phyloP scores from a whole-genome alignment of 2,113 vertebrate genomes.

The Bombycilla garrulus region DNA sequence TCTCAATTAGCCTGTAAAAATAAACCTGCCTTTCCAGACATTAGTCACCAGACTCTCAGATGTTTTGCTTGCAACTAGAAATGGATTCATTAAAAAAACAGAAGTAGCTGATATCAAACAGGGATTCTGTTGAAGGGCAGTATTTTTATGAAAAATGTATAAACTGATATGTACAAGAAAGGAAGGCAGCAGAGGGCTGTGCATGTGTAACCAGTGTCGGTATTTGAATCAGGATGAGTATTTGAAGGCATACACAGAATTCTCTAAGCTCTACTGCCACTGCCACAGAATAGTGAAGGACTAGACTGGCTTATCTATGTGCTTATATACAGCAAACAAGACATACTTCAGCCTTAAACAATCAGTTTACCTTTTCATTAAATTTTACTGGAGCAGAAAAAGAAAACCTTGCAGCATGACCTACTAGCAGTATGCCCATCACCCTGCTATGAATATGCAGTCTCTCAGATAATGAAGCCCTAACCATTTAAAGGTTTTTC shows the following conservation, averaged over 20 bases:
- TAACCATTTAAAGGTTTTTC: not conserved
- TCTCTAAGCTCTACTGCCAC: not conserved
- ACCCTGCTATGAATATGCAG: not conserved
- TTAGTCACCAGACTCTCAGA: not conserved
- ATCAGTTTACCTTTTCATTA: not conserved
- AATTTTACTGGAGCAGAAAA: not conserved
- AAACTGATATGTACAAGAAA: not conserved
- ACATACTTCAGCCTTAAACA: not conserved
- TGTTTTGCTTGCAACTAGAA: not conserved
- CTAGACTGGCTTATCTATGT: not conserved
- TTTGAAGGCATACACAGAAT: not conserved
- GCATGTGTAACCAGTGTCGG: not conserved
- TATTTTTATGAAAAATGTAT: not conserved
- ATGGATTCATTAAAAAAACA: not conserved
- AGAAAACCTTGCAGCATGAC: not conserved
- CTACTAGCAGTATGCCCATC: not conserved
- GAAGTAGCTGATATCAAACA: not conserved
- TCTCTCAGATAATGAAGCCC: not conserved
- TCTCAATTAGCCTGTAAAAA: not conserved
- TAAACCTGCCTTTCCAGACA: not conserved
- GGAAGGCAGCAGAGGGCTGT: not conserved
- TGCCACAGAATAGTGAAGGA: not conserved
- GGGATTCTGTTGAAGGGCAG: not conserved
- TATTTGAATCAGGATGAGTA: not conserved
- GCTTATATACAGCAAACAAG: not conserved